phyloP scores from a whole-genome alignment of 2,113 vertebrate genomes.

The Rhinolophus sinicus region DNA sequence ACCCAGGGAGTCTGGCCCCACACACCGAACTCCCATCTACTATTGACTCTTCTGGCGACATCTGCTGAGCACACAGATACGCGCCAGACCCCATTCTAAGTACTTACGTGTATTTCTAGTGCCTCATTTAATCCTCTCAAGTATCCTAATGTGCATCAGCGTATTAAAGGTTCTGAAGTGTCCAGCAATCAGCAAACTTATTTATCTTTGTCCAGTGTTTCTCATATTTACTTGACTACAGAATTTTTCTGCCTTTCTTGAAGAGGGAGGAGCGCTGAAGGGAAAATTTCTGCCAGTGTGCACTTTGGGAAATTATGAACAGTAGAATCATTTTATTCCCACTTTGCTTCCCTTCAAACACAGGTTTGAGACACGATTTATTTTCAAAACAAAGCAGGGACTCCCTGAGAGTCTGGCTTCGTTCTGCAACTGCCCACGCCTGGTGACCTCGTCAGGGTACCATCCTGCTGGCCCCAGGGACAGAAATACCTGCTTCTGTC shows the following conservation, averaged over 20 bases:
- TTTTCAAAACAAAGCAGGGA: conserved; percentile 1
- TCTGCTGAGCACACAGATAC: fast-evolving
- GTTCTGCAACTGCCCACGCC: neutral
- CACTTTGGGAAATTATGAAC: neutral
- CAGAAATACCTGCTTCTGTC: neutral
- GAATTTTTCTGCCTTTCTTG: neutral
- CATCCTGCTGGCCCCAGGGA: neutral
- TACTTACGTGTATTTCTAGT: neutral
- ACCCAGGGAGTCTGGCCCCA: neutral
- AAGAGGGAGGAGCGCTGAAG: neutral
- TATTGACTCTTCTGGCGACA: neutral
- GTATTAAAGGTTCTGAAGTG: neutral
- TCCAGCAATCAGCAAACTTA: neutral
- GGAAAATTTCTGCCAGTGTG: neutral
- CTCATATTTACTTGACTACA: neutral
- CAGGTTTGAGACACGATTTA: neutral
- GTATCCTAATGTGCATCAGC: neutral
- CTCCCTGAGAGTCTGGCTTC: neutral
- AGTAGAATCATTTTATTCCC: neutral
- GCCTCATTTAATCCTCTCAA: neutral
- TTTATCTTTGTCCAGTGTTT: neutral
- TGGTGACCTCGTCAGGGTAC: neutral
- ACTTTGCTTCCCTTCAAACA: neutral
- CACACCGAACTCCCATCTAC: neutral
- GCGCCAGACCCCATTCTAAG: neutral